These are phyloP conservation scores for Ctenoplectra terminalis DNA, from an alignment of 1,140 invertebrate genomes.

Conservation along the genomic window DNA sequence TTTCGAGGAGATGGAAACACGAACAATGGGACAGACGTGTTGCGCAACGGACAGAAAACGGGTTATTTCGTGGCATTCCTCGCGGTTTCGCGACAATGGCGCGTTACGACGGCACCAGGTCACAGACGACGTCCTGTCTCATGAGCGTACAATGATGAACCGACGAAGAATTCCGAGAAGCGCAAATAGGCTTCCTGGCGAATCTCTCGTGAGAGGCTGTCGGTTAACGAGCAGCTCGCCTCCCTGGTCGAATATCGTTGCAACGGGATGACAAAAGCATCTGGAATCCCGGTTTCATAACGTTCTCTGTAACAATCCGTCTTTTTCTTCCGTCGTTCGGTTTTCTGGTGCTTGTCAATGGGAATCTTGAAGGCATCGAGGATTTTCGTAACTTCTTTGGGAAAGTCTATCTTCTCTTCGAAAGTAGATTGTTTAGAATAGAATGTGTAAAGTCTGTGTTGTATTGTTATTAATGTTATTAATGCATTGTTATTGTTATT, in stretches of 20 bases:
- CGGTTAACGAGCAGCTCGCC: slow-evolving; percentile 20
- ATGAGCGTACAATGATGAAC: slow-evolving; percentile 44
- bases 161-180: slow-evolving; percentile 35
- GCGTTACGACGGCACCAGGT: slow-evolving; percentile 25
- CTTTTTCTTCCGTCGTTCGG: not conserved
- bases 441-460: not conserved
- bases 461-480: no score
- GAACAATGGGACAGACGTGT: not conserved
- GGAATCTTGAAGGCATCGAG: not conserved
- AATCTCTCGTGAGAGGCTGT: slow-evolving; percentile 31
- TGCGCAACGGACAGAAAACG: slow-evolving; percentile 15
- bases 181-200: slow-evolving; percentile 32
- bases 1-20: not conserved
- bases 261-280: slow-evolving; percentile 16
- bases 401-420: no score
- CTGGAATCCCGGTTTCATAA: slow-evolving; percentile 4
- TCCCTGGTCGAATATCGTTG: slow-evolving; percentile 17
- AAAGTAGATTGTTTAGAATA: not conserved
- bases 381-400: not conserved
- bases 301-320: not conserved
- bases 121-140: slow-evolving; percentile 51
- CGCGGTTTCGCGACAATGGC: slow-evolving; percentile 43
- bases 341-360: not conserved
- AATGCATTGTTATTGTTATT: no score
- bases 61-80: slow-evolving; percentile 38